Base-by-base conservation (phyloP, 1,140 invertebrate species). In the Calliphora vicina region DNA sequence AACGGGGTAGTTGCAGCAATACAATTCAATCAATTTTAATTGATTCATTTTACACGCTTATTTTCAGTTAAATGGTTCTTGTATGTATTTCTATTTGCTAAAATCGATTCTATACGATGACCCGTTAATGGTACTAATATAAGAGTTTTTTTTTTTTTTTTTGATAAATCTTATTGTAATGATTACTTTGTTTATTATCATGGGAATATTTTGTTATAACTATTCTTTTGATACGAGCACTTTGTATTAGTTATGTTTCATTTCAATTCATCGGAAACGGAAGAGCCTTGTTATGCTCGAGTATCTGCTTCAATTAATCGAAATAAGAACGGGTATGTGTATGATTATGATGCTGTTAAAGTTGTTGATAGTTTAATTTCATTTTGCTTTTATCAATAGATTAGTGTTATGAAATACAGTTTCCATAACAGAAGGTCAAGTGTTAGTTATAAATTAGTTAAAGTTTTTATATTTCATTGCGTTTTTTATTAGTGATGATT, bases 11-110 rank as follows among this genome's bases (percentile, higher is more conserved):
- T n/a, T n/a, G n/a, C n/a, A n/a, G 72, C 26, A 74, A 74, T 35
- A 74, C 72, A 74, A 74, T 74, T 74, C 26, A 74, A 74, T 74
- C 72, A 74, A 74, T 74, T 74, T 74, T 74, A 74, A 74, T 74
- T 74, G 72, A 74, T 74, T 74, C 72, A 74, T 74, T 74, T 74
- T 74, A 74, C 45, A 50, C 72, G 72, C 72, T 74, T 74, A 74
- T 29, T 74, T 74, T 74, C 27, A 15, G 17, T 74, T 26, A 23
- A 71, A 74, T 27, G 26, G n/a, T 25, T 27, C 26, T 73, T 35
- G 72, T 73, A 12, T 50, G 45, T 4, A 15, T 50, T 35, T 35
- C 35, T 27, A 26, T 23, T 73, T 15, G 72, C 26, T 74, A 8
- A 27, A 71, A 2, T 73, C 17, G 17, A n/a, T 2, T 23, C 17